A percentile compares a stretch with the other conserved stretches of the same genome.
Evolutionary conservation across 2,113 vertebrate species (phyloP).

Genomic region (Dolichallabes microphthalmus): DNA sequence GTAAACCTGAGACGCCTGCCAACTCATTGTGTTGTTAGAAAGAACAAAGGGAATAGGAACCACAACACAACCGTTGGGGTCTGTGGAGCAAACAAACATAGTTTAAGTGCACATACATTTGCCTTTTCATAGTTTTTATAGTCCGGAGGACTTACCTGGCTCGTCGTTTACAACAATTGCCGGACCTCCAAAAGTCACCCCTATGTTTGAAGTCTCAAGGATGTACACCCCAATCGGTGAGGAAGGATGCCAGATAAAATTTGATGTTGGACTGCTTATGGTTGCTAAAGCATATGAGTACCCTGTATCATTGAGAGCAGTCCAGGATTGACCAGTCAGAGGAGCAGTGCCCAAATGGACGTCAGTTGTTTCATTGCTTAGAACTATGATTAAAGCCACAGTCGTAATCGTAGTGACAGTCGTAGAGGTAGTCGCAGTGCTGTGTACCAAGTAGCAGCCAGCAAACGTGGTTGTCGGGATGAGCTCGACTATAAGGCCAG

Average conservation of each 20-base stretch:
- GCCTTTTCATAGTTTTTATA: not conserved
- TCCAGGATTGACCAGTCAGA: not conserved
- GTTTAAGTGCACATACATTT: not conserved
- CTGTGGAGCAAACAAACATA: constrained; percentile 40
- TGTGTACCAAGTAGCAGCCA: constrained; percentile 55
- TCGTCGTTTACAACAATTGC: constrained; percentile 56
- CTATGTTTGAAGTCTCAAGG: rapidly evolving
- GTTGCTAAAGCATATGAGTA: rapidly evolving
- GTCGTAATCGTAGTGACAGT: too few species aligned
- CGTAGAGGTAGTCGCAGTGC: rapidly evolving
- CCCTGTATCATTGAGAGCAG: not conserved
- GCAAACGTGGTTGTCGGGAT: constrained; percentile 51
- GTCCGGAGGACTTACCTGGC: constrained; percentile 60
- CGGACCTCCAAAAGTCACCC: constrained; percentile 38
- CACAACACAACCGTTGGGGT: constrained; percentile 58
- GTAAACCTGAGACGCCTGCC: constrained; percentile 53
- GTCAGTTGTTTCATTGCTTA: rapidly evolving
- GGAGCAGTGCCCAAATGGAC: not conserved
- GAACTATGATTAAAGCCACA: constrained; percentile 53
- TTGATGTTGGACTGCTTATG: rapidly evolving
- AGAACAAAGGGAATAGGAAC: constrained; percentile 20
- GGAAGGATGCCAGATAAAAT: constrained; percentile 63
- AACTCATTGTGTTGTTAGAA: not conserved
- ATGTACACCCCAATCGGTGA: constrained; percentile 65
- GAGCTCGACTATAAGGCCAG: constrained; percentile 42